These are phyloP conservation scores for Onthophagus taurus DNA, from an alignment of 1,140 invertebrate genomes.

Conservation along the genomic window DNA sequence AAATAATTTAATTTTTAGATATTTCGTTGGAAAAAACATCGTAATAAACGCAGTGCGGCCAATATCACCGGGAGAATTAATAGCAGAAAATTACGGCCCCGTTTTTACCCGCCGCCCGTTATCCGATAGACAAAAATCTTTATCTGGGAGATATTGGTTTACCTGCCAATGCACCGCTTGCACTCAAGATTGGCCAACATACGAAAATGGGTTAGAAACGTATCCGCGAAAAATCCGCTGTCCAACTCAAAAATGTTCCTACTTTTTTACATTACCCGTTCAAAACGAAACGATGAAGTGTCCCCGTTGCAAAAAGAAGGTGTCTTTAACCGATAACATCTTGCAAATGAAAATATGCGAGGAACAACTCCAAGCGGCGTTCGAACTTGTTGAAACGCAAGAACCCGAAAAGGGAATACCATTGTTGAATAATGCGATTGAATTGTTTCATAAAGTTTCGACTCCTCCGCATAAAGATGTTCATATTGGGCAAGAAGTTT, in stretches of 20 bases:
- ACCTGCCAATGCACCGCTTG: constrained; percentile 66
- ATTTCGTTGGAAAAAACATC: constrained; percentile 65
- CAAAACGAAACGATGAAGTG: constrained; percentile 41
- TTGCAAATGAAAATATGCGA: constrained; percentile 42
- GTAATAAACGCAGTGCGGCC: constrained; percentile 58
- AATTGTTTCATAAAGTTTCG: constrained; percentile 41
- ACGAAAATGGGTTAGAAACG: constrained; percentile 42
- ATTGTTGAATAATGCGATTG: constrained; percentile 38
- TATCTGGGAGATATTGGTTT: constrained; percentile 73
- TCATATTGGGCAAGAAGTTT: constrained; percentile 50
- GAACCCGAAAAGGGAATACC: constrained; percentile 41
- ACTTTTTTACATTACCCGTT: constrained; percentile 41
- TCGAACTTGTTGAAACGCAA: constrained; percentile 40
- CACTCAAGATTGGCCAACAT: constrained; percentile 62
- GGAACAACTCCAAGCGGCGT: constrained; percentile 41
- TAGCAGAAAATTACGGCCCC: constrained; percentile 81
- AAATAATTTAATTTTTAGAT: constrained; percentile 40
- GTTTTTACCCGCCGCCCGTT: constrained; percentile 57
- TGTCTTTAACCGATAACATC: constrained; percentile 42
- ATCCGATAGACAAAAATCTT: constrained; percentile 51
- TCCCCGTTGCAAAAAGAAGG: constrained; percentile 42
- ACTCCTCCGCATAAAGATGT: constrained; percentile 48
- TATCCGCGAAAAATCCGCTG: constrained; percentile 35
- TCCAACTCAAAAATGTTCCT: constrained; percentile 43
- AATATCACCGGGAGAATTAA: constrained; percentile 51